Conservation (phyloP, 1,140 invertebrate genomes). For the Monochamus saltuarius region DNA sequence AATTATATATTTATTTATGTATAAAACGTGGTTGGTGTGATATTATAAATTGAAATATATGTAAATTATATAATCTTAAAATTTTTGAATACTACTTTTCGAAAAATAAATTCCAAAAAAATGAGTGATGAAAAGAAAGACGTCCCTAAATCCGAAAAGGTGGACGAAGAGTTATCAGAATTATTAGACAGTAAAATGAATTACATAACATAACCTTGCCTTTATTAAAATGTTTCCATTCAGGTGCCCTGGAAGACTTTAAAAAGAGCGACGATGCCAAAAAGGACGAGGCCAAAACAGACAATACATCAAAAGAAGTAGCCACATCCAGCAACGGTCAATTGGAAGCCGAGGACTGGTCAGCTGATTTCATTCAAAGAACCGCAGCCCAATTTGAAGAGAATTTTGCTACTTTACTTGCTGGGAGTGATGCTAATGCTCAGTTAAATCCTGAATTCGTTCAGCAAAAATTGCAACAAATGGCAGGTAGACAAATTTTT, state of each 20-base stretch:
- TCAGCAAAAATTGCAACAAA: constrained; percentile 44
- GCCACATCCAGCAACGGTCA: constrained; percentile 5
- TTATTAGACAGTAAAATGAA: constrained; percentile 45
- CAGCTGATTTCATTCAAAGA: constrained; percentile 64
- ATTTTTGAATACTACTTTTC: constrained; percentile 11
- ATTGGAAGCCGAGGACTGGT: constrained; percentile 54
- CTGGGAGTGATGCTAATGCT: constrained; percentile 48
- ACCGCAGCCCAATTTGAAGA: constrained; percentile 63
- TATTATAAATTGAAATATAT: no score
- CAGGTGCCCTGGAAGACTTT: constrained; percentile 63
- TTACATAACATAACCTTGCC: constrained; percentile 1
- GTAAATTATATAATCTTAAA: no score
- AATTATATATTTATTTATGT: no score
- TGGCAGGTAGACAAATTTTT: constrained; percentile 37
- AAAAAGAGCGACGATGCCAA: constrained; percentile 46
- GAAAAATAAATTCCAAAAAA: constrained; percentile 10
- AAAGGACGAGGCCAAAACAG: constrained; percentile 33
- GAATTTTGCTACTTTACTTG: constrained; percentile 60
- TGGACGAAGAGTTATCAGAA: constrained; percentile 45
- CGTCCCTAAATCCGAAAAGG: constrained; percentile 26
- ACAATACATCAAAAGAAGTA: constrained; percentile 25
- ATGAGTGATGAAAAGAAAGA: constrained; percentile 40
- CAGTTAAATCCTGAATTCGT: constrained; percentile 46
- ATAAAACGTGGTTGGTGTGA: no score
- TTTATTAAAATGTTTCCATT: constrained; percentile 14